Evolutionary conservation across 2,113 vertebrate genomes (phyloP), one percentile per base, ranked within the genome.

Genomic region (Tamias sibiricus): DNA sequence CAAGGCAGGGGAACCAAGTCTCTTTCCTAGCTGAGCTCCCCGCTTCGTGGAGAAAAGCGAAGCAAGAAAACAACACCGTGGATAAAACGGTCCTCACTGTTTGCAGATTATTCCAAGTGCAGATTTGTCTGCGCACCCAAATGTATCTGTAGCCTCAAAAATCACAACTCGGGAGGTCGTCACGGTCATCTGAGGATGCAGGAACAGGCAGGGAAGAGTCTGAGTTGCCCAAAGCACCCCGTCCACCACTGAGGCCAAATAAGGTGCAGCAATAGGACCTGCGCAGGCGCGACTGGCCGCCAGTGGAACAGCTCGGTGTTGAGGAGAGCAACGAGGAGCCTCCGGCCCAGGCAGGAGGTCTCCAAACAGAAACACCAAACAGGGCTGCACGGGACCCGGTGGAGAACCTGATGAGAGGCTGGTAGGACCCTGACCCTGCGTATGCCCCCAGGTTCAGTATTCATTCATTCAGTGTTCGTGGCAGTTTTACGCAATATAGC

Each of bases 101-200:
- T 40, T 4, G 44, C 6, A 7, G 26, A 75, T 85, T 16, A 30
- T 44, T 69, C 49, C 66, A 47, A 10, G 8, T 54, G 72, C 12
- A 40, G 90, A 74, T 76, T 24, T 94, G 84, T 79, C 93, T 64
- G 8, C 32, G n/a, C 32, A 49, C 4, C 82, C 69, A 93, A 77
- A 86, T 47, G 68, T 30, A 72, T 84, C 71, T 42, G 54, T 30
- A 95, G 93, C 52, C 75, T 81, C 92, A 17, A 47, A 47, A 93
- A 95, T 42, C 92, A 87, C 87, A 52, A 68, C 49, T 1, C 32
- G 10, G 24, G 32, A 24, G n/a, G 42, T 69, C 68, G 62, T 49
- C 42, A 9, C 14, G 7, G 86, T 35, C 71, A 40, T 42, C 4
- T 26, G 57, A 49, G 44, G 74, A 84, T 76, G 75, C 1, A 7